Evolutionary conservation across 2,113 vertebrate genomes (phyloP), one percentile per base, ranked within the genome.

Genomic region (Pluvialis apricaria): DNA sequence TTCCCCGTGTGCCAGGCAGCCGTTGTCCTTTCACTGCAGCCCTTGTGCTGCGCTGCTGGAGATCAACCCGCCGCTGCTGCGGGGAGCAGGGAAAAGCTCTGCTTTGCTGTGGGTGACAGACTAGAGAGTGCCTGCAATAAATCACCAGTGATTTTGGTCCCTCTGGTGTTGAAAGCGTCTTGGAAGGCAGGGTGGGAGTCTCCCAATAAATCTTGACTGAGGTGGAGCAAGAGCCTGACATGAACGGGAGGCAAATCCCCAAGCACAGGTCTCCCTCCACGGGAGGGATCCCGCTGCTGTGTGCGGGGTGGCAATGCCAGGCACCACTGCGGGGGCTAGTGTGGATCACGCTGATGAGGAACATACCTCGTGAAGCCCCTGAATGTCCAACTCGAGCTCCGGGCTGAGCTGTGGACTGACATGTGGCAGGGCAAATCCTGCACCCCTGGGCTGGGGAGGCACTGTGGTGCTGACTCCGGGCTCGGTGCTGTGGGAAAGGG

Each of bases 81-180:
- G 47, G 77, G 54, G 20, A 42, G 36, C 34, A 62, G 45, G 54
- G 61, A 80, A 94, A 78, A 51, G 36, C 45, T 73, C 42, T 29
- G 32, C 34, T 92, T 82, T 78, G 47, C 38, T 5, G 1, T 12
- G 29, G 31, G 18, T 90, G 49, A 29, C 0, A 2, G 51, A 18
- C 38, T 55, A 47, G n/a, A 71, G 57, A 45, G 21, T 36, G 34
- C 28, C 22, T 83, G 66, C 31, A 57, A 60, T 51, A 64, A 90
- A 72, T 28, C 18, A 52, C 26, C 13, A 20, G 36, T 16, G 31
- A 52, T 73, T 77, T 80, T 88, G 21, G 20, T 75, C 65, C 60
- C 47, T 72, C 1, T 0, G 4, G 32, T 5, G 11, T 13, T 71
- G 31, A 60, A 79, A 75, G 6, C 1, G 0, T 57, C n/a, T 62